phyloP scores from a whole-genome alignment of 1,140 invertebrate genomes.

The Mamestra configurata region DNA sequence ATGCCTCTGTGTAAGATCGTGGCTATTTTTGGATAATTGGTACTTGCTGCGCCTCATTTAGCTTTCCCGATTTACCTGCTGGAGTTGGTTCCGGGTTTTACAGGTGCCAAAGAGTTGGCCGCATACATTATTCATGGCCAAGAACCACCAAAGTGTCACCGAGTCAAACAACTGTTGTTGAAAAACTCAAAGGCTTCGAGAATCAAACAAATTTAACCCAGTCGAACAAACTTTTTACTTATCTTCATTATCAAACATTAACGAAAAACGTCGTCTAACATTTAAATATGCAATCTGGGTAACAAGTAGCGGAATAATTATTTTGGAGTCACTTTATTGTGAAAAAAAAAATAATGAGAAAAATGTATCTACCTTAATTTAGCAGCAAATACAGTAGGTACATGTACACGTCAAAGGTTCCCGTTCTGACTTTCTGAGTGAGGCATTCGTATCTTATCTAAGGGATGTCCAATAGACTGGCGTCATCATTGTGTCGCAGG shows the following conservation, averaged over 20 bases:
- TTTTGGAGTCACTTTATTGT: neutral
- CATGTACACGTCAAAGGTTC: constrained; percentile 58
- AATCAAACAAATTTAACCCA: constrained; percentile 23
- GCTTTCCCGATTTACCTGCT: constrained; percentile 12
- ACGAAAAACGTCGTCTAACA: neutral
- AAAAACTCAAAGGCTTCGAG: constrained; percentile 46
- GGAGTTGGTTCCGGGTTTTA: constrained; percentile 34
- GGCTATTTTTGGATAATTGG: constrained; percentile 41
- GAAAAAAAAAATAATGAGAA: neutral
- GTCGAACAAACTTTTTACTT: constrained; percentile 22
- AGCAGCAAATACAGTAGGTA: constrained; percentile 24
- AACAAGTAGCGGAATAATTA: neutral
- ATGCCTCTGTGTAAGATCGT: constrained; percentile 20
- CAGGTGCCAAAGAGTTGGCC: constrained; percentile 42
- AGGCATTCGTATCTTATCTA: constrained; percentile 65
- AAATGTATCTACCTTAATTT: neutral
- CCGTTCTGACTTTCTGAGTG: constrained; percentile 37
- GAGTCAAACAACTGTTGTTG: constrained; percentile 66
- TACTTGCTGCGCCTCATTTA: constrained; percentile 25
- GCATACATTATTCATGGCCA: constrained; percentile 68
- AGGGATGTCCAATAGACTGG: constrained; percentile 62
- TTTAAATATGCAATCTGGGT: neutral
- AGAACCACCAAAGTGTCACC: constrained; percentile 67
- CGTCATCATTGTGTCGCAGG: constrained; percentile 56
- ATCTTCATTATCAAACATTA: neutral